Base-by-base conservation (phyloP, 1,140 invertebrate genomes). In the Leptinotarsa texana region DNA sequence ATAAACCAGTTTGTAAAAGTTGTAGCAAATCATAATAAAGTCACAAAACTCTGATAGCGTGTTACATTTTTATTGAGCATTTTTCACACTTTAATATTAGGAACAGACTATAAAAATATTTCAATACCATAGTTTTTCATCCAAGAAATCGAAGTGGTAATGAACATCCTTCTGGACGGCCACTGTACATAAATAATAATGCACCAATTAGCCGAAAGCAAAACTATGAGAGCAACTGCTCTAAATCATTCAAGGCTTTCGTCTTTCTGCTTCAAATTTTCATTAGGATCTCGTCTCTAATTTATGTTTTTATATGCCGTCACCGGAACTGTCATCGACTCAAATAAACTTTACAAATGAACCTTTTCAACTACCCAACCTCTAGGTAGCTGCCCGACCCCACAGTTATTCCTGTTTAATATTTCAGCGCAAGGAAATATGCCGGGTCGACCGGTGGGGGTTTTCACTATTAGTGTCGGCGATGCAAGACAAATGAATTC, bases 401-500 rank as follows among this genome's bases (percentile, higher is more conserved):
- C 69, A 71, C 69, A 70, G 69, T 70, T 70, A 70, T 70, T 51
- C n/a, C 69, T 62, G 49, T 63, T 71, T 71, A 71, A 71, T 71
- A 71, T 71, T 71, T 71, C 69, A 71, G 33, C 69, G 57, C n/a
- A 71, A 71, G 69, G 49, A 71, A 71, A 71, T 71, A 71, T 62
- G 69, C 69, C 69, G 61, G 33, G 1, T 33, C 24, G 51, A 71
- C 61, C 49, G 69, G 22, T n/a, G n/a, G 49, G 22, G 13, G 51
- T 69, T 69, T 69, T 51, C 18, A 69, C 69, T 71, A 71, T 61
- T 71, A 71, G 49, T 61, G 49, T 27, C 15, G 49, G 51, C 49
- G 69, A 49, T 61, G 51, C 21, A n/a, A 71, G 49, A 71, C 49
- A 61, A 68, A 47, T 47, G 33, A 47, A 47, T 68, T 27, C 33